Conservation (phyloP, 2,888 invertebrate species). For the Chymomyza fuscimana region DNA sequence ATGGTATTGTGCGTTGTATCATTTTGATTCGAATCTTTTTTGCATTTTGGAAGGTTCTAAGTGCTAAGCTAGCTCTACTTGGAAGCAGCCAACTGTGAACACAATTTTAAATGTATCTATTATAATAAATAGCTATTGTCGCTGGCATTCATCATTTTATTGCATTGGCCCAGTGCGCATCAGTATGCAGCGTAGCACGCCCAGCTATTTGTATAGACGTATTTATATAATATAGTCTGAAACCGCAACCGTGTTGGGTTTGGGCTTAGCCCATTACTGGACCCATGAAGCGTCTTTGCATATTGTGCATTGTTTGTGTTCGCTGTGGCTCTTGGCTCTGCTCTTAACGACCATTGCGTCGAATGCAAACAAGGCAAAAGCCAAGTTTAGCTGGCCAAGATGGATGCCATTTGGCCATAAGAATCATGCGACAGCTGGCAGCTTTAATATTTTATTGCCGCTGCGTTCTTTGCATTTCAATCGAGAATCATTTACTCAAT, state of each 20-base stretch:
- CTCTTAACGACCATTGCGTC: constrained; percentile 64
- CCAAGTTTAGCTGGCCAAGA: constrained; percentile 46
- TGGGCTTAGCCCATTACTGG: constrained; percentile 70
- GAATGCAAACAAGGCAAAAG: constrained; percentile 65
- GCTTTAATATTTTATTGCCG: constrained; percentile 62
- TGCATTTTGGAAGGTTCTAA: background rate
- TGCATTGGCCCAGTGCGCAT: constrained; percentile 31
- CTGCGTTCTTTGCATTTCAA: constrained; percentile 67
- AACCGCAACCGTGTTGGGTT: constrained; percentile 48
- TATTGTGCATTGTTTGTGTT: constrained; percentile 6
- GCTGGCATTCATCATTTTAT: constrained; percentile 35
- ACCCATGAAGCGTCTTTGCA: constrained; percentile 39
- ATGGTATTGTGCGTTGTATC: constrained; percentile 21
- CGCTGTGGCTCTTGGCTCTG: constrained; percentile 37
- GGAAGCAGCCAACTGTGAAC: constrained; percentile 20
- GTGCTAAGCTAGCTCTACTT: background rate
- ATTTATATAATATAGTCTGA: constrained; percentile 38
- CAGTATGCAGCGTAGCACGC: constrained; percentile 58
- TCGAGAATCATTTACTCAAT: constrained; percentile 34
- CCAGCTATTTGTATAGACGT: constrained; percentile 30
- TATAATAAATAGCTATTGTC: constrained; percentile 31
- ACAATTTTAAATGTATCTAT: constrained; percentile 3
- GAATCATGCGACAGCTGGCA: constrained; percentile 42
- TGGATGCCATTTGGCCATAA: constrained; percentile 68
- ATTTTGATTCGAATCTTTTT: no score